Evolutionary conservation across 2,113 vertebrate species (phyloP), one percentile per base, ranked within the genome.

Genomic region (Megaceryle maxima): DNA sequence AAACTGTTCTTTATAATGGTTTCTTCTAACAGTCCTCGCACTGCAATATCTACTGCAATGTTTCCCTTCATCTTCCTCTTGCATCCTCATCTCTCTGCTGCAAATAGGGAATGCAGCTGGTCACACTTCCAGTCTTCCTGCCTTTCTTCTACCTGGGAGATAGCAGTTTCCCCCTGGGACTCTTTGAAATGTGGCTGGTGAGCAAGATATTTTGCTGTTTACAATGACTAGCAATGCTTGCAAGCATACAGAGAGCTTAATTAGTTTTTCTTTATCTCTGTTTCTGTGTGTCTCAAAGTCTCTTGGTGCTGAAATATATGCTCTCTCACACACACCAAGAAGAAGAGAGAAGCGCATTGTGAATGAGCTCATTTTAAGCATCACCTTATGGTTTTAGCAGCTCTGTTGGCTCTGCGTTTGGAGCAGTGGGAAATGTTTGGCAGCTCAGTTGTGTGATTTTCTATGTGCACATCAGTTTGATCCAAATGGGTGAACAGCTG

Each of bases 401-500:
- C 90, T 90, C 64, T 5, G 60, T 13, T 94, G 91, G 89, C 87
- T 93, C 84, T 44, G 68, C 75, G 73, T 64, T 92, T 78, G 83
- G 80, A 92, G 85, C 95, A 64, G 69, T 80, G 75, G 87, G 94
- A 88, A 73, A 92, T 76, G 88, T 90, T 96, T 97, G 97, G 97
- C 96, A 97, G 59, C 44, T 75, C 48, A 29, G 35, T 74, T 68
- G 59, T 5, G 13, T 70, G 35, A 82, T 93, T 93, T 96, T 94
- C 91, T 96, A 84, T 41, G 9, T 8, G 26, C 77, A 94, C 80
- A 88, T 96, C 85, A 75, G 83, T 94, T 72, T 80, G 87, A 96
- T 93, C 93, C 97, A 97, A 97, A 94, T 93, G 96, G 59, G 63
- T 72, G 90, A 97, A 97, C 96, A 98, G 95, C 94, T 97, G 96